phyloP scores from a whole-genome alignment of 2,797 vertebrate species.

The Cuculus canorus region DNA sequence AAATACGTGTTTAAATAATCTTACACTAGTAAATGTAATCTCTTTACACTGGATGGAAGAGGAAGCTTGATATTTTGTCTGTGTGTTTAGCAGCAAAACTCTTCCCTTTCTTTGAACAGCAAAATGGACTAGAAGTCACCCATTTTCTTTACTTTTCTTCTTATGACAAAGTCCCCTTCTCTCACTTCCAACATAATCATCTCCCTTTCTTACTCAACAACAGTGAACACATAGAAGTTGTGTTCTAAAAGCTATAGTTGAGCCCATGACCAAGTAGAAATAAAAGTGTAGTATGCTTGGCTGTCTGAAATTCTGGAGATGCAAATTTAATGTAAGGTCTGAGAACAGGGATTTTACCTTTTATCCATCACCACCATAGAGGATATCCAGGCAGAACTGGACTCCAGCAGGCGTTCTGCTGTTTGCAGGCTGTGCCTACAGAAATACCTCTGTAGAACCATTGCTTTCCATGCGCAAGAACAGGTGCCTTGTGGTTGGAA shows the following conservation, averaged over 20 bases:
- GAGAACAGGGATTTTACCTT: background rate
- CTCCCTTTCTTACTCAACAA: background rate
- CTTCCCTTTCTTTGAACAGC: background rate
- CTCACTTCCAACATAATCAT: background rate
- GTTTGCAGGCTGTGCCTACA: background rate
- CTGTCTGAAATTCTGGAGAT: background rate
- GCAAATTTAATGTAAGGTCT: background rate
- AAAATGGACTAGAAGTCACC: background rate
- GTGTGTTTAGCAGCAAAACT: background rate
- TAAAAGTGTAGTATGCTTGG: background rate
- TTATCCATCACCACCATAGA: background rate
- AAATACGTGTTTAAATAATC: background rate
- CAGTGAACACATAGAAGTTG: background rate
- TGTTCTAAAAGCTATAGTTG: background rate
- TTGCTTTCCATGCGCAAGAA: background rate
- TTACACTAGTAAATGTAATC: background rate
- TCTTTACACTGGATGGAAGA: background rate
- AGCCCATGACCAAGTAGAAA: background rate
- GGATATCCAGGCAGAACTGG: background rate
- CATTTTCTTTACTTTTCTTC: background rate
- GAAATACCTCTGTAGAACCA: background rate
- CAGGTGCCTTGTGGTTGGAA: background rate
- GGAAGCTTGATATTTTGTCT: conserved; percentile 6
- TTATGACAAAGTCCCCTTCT: background rate
- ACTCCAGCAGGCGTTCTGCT: background rate